These are phyloP conservation scores for Arenicola marina DNA, from an alignment of 2,888 invertebrate genomes.

Conservation along the genomic window DNA sequence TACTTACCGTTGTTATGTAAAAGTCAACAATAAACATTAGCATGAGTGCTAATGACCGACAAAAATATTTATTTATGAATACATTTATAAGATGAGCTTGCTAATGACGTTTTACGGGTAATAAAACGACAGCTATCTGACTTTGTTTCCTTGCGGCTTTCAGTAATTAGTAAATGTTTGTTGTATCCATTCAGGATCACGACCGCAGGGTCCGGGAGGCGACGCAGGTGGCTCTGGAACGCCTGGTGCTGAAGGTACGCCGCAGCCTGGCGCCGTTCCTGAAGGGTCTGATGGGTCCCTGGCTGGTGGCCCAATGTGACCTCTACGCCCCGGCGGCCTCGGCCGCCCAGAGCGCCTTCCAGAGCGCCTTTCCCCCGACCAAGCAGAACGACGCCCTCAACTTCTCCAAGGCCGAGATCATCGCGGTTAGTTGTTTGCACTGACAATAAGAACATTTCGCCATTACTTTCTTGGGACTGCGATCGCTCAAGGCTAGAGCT, in stretches of 20 bases:
- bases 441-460: constrained; percentile 2
- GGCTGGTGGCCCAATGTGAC: constrained; percentile 86
- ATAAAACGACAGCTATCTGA: no score
- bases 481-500: no score
- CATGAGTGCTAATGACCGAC: neutral
- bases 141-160: no score
- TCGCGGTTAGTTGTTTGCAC: constrained; percentile 61
- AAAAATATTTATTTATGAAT: neutral
- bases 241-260: constrained; percentile 70
- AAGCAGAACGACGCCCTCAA: constrained; percentile 80
- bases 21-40: neutral
- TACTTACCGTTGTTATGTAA: no score
- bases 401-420: constrained; percentile 82
- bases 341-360: constrained; percentile 72
- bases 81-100: no score
- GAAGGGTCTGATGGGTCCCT: constrained; percentile 76
- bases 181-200: constrained; percentile 65
- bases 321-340: constrained; percentile 82
- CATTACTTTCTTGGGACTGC: no score
- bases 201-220: constrained; percentile 85
- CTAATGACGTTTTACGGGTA: no score
- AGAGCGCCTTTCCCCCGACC: constrained; percentile 75
- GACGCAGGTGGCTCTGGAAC: constrained; percentile 74
- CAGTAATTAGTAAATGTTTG: no score
- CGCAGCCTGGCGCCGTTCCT: constrained; percentile 80